Base-by-base conservation (phyloP, 35 echinoderm and acorn worm genomes). In the Apostichopus californicus region DNA sequence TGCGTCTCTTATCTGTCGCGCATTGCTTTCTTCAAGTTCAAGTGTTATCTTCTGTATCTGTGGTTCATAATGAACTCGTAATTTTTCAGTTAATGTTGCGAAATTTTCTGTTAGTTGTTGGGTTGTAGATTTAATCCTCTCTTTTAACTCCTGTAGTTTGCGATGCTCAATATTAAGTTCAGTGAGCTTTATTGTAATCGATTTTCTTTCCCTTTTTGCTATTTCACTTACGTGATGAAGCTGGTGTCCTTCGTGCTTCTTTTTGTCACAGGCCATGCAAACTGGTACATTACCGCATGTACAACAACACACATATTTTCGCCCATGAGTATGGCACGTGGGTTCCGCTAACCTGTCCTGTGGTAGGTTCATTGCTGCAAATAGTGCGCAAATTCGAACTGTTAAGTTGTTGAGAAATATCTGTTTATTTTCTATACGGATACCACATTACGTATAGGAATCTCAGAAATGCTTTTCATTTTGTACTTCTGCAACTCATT, bases 221-320 rank as follows among this genome's bases (percentile, higher is more conserved):
- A 82, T 8, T 53, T 53, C 34, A 55, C 15, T 82, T 24, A 82
- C 80, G 34, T 82, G 23, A 53, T 57, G 34, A 15, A 82, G 80
- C 8, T 24, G 14, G n/a, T 82, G 80, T 46, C 80, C 20, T 10
- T 82, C 12, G 80, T 82, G 80, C 18, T 82, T n/a, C 4, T 24
- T 57, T 6, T 82, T 46, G 1, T 9, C 11, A 82, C 80, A 82
- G 14, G n/a, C 12, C 25, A 82, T 18, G 28, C 80, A 82, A 57
- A 82, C 23, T 24, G 80, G 80, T 26, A 34, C 34, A 57, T 82
- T 82, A 17, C 80, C 80, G 46, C 80, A 82, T 6, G 80, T 82
- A 3, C 46, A 6, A 57, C 80, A 82, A 8, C 80, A 82, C 4
- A 82, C 34, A 46, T 46, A 3, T 46, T 46, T 46, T 46, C 34